These are phyloP conservation scores for Hylaeus volcanicus DNA, from an alignment of 1,140 invertebrate genomes.

Conservation along the genomic window DNA sequence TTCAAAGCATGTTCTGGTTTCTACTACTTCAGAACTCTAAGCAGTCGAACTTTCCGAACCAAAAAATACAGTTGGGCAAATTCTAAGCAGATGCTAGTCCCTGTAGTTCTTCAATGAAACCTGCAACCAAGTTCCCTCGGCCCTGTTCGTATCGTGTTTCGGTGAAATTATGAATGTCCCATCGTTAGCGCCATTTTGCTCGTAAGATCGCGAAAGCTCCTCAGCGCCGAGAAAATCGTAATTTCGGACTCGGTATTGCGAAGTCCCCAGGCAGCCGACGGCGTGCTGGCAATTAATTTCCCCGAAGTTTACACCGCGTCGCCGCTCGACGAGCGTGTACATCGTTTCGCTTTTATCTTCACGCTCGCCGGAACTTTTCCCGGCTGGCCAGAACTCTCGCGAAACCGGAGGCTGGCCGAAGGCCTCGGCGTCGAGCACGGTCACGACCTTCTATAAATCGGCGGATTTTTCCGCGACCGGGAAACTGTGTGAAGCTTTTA, in stretches of 20 bases:
- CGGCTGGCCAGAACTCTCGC: too few relatives aligned
- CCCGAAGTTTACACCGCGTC: constrained; percentile 13
- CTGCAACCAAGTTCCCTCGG: too few relatives aligned
- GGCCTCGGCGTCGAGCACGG: neutral
- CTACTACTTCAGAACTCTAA: too few relatives aligned
- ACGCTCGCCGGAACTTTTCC: neutral
- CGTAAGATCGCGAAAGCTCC: too few relatives aligned
- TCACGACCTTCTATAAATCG: neutral
- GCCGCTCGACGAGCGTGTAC: constrained; percentile 12
- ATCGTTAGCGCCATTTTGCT: neutral
- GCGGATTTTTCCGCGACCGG: neutral
- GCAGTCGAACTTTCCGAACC: too few relatives aligned
- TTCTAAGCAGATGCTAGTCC: too few relatives aligned
- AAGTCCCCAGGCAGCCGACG: neutral
- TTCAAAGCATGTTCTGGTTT: too few relatives aligned
- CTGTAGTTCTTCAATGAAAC: too few relatives aligned
- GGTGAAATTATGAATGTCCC: constrained; percentile 5
- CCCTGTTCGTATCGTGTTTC: neutral
- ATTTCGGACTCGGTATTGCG: constrained; percentile 13
- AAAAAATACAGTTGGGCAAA: too few relatives aligned
- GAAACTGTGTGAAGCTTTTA: neutral
- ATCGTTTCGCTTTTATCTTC: constrained; percentile 33
- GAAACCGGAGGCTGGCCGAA: neutral
- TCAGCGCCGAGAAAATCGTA: constrained; percentile 19
- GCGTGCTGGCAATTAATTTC: constrained; percentile 33